Evolutionary conservation across 2,888 invertebrate genomes (phyloP).

Genomic region (Parapristionchus giblindavisi): DNA sequence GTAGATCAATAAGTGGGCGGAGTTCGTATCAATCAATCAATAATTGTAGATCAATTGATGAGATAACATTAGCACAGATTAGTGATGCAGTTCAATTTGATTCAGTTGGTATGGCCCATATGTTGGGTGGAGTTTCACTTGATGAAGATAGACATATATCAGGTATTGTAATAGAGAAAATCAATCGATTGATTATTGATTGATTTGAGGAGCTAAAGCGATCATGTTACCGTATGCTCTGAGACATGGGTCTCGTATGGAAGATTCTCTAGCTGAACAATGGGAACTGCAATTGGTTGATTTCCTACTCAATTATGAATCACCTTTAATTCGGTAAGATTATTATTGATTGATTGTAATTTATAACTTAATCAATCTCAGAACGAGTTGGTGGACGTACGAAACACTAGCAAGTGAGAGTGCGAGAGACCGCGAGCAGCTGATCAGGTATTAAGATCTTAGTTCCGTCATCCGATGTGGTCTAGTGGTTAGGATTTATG

Average conservation of each 20-base stretch:
- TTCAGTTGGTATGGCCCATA: constrained; percentile 62
- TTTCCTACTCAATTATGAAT: constrained; percentile 54
- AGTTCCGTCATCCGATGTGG: constrained; percentile 42
- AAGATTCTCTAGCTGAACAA: constrained; percentile 66
- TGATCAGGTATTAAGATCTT: constrained; percentile 51
- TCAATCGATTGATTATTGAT: not conserved
- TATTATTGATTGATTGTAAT: not conserved
- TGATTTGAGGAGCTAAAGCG: constrained; percentile 62
- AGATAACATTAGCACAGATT: constrained; percentile 63
- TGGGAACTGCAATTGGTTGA: constrained; percentile 67
- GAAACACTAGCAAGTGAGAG: constrained; percentile 68
- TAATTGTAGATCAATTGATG: constrained; percentile 54
- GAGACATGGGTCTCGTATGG: constrained; percentile 58
- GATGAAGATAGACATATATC: constrained; percentile 57
- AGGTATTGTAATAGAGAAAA: constrained; percentile 37
- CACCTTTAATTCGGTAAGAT: constrained; percentile 37
- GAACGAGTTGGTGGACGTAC: constrained; percentile 68
- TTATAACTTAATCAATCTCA: not conserved
- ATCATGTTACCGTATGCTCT: constrained; percentile 68
- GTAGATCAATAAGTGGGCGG: not conserved
- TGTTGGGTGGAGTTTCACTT: constrained; percentile 65
- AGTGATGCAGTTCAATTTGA: constrained; percentile 62
- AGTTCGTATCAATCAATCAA: not conserved
- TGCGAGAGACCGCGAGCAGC: constrained; percentile 61
- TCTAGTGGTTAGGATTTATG: constrained; percentile 61